These are phyloP conservation scores for Melanerpes aurifrons DNA, from an alignment of 2,113 vertebrate species.

Conservation along the genomic window DNA sequence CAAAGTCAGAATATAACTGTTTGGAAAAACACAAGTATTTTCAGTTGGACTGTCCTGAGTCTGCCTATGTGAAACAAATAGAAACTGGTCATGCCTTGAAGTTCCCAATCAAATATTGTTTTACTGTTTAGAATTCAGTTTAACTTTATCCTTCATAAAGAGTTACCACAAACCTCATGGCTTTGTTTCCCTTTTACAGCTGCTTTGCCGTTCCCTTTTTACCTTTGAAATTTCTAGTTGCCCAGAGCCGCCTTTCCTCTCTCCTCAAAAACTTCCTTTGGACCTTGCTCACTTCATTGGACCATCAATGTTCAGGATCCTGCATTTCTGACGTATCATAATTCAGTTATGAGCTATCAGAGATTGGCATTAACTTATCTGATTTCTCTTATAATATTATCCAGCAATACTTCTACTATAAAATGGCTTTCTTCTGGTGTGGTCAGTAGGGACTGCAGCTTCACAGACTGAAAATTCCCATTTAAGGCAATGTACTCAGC, in stretches of 20 bases:
- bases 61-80: not conserved
- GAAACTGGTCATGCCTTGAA: not conserved
- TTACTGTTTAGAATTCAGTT: not conserved
- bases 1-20: not conserved
- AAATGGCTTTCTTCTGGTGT: constrained; percentile 4
- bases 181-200: not conserved
- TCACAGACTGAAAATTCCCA: constrained; percentile 38
- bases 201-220: not conserved
- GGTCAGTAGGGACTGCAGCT: constrained; percentile 27
- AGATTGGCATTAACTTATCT: not conserved
- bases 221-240: not conserved
- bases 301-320: not conserved
- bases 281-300: not conserved
- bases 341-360: not conserved
- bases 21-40: not conserved
- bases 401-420: not conserved
- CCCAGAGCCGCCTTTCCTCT: not conserved
- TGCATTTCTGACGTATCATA: not conserved
- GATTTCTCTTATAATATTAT: not conserved
- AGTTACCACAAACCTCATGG: not conserved
- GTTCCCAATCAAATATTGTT: not conserved
- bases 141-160: not conserved
- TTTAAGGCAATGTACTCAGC: constrained; percentile 58
- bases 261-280: not conserved
- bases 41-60: not conserved